phyloP scores from a whole-genome alignment of 1,140 invertebrate genomes.

The Caenorhabditis remanei region DNA sequence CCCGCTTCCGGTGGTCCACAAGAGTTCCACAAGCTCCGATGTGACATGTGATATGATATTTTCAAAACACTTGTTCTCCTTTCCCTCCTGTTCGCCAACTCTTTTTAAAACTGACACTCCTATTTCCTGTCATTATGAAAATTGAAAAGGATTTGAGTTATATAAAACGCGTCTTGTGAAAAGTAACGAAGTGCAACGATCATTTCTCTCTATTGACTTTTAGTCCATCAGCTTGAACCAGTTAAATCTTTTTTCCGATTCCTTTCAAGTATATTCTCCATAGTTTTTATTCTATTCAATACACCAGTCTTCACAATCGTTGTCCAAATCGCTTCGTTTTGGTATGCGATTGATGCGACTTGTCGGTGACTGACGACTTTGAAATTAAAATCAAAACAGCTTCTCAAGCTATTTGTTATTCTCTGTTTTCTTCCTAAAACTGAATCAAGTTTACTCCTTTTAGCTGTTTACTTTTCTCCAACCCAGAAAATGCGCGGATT shows the following conservation, averaged over 20 bases:
- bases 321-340: conserved; percentile 36
- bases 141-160: not conserved
- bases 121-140: not conserved
- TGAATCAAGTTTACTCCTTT: not conserved
- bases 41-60: conserved; percentile 36
- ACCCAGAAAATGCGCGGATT: not conserved
- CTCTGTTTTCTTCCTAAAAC: not conserved
- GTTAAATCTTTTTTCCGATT: conserved; percentile 32
- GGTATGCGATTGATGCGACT: conserved; percentile 50
- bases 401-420: not conserved
- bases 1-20: not conserved
- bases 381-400: conserved; percentile 43
- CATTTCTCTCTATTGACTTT: not conserved
- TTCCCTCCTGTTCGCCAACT: not conserved
- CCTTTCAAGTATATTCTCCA: not conserved
- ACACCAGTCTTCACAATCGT: conserved; percentile 25
- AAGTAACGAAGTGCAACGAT: not conserved
- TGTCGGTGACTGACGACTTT: conserved; percentile 23
- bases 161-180: not conserved
- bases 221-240: not conserved
- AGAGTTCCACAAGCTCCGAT: conserved; percentile 18
- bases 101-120: not conserved
- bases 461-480: not conserved
- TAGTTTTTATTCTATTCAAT: conserved; percentile 4
- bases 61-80: conserved; percentile 19